Percentiles rank a stretch among this genome's conserved stretches.
Conservation (phyloP, 1,140 invertebrate species). For the Zaprionus kolodkinae region DNA sequence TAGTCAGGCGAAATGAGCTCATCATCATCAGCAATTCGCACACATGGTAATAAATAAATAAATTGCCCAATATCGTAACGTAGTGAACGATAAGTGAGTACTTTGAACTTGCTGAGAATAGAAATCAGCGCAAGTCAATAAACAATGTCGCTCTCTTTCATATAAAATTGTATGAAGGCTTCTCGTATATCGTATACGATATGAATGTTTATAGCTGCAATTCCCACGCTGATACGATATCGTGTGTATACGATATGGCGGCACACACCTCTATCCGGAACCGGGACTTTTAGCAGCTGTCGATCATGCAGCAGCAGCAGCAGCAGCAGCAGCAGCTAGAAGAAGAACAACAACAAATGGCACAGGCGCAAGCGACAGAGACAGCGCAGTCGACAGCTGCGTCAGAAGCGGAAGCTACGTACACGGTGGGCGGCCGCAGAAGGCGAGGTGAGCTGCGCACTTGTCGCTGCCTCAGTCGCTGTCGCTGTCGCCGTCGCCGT, state of each 20-base stretch:
- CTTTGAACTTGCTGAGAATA: not conserved
- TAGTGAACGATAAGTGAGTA: not conserved
- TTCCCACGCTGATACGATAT: not conserved
- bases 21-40: too few species aligned
- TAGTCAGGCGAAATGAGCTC: not conserved
- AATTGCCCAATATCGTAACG: not conserved
- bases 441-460: not conserved
- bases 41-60: not conserved
- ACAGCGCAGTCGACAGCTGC: not conserved
- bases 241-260: constrained; percentile 14
- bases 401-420: not conserved
- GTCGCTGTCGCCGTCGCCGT: constrained; percentile 12
- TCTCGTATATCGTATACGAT: not conserved
- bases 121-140: not conserved
- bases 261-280: constrained; percentile 35
- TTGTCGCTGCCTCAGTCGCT: constrained; percentile 29
- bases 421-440: constrained; percentile 1
- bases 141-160: not conserved
- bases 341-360: constrained; percentile 24
- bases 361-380: constrained; percentile 4
- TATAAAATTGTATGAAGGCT: not conserved
- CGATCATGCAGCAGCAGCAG: constrained; percentile 41
- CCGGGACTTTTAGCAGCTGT: constrained; percentile 35
- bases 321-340: constrained; percentile 27
- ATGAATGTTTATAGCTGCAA: not conserved